A percentile compares a stretch with the other conserved stretches of the same genome.
These are phyloP conservation scores for Varanus salvator DNA, from an alignment of 2,113 vertebrate species.

Conservation along the genomic window DNA sequence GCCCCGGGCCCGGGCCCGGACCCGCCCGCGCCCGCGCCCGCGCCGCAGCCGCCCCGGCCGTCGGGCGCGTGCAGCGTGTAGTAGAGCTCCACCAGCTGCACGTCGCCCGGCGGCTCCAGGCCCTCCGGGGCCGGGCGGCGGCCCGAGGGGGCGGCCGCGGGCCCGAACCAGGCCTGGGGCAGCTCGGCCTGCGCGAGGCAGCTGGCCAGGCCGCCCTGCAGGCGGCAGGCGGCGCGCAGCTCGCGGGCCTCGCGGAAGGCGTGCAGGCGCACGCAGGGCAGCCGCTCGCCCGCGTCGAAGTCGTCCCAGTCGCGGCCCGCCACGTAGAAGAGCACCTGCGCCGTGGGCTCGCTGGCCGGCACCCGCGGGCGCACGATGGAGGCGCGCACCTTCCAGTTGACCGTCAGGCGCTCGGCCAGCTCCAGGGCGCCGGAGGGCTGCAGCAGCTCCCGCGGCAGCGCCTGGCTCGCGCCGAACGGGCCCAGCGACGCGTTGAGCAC, in stretches of 20 bases:
- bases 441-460: slow-evolving; percentile 90
- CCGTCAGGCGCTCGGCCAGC: slow-evolving; percentile 89
- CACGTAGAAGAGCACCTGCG: slow-evolving; percentile 97
- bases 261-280: slow-evolving; percentile 93
- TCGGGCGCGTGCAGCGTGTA: slow-evolving; percentile 91
- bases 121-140: slow-evolving; percentile 82
- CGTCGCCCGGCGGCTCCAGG: slow-evolving; percentile 79
- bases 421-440: slow-evolving; percentile 94
- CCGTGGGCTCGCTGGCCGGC: slow-evolving; percentile 87
- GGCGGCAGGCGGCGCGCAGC: slow-evolving; percentile 91
- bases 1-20: slow-evolving; percentile 68
- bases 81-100: slow-evolving; percentile 92
- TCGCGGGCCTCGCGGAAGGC: slow-evolving; percentile 91
- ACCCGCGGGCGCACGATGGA: slow-evolving; percentile 93
- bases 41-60: slow-evolving; percentile 82
- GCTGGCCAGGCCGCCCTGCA: slow-evolving; percentile 89
- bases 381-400: slow-evolving; percentile 98
- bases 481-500: slow-evolving; percentile 93
- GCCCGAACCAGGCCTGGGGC: slow-evolving; percentile 91
- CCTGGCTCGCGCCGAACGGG: slow-evolving; percentile 89
- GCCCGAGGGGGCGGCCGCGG: slow-evolving; percentile 80
- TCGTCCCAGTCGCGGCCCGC: slow-evolving; percentile 97
- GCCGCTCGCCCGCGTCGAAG: slow-evolving; percentile 86
- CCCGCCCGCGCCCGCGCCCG: slow-evolving; percentile 69
- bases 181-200: slow-evolving; percentile 93